Conservation (phyloP, 2,113 vertebrate genomes). For the Silurus asotus region DNA sequence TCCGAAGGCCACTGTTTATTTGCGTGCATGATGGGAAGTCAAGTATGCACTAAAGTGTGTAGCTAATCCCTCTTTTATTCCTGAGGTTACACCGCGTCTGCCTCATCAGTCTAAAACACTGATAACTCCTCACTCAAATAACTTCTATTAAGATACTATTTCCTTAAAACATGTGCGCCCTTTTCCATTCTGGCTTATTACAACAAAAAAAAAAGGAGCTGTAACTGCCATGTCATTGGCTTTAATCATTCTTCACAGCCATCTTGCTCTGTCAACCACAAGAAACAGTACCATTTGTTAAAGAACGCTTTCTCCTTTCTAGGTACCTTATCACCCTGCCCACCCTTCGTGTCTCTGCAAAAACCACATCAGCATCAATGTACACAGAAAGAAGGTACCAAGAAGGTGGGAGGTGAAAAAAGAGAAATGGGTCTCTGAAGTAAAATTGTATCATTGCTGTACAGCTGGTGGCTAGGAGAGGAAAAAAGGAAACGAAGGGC, state of each 20-base stretch:
- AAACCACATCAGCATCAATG: conserved; percentile 26
- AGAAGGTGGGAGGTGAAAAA: conserved; percentile 9
- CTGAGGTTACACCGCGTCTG: conserved; percentile 67
- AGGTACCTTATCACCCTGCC: conserved; percentile 19
- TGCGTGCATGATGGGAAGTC: conserved; percentile 65
- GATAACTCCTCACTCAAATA: conserved; percentile 71
- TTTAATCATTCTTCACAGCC: conserved; percentile 22
- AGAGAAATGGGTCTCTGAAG: conserved; percentile 40
- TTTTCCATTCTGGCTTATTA: background rate
- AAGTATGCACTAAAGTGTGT: conserved; percentile 63
- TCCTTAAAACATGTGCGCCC: conserved; percentile 25
- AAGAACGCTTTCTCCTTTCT: conserved; percentile 2
- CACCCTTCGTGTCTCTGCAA: background rate
- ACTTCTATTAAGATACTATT: conserved; percentile 73
- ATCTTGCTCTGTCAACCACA: conserved; percentile 19
- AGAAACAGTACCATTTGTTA: conserved; percentile 26
- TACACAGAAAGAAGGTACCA: conserved; percentile 29
- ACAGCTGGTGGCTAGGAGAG: conserved; percentile 35
- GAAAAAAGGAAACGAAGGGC: conserved; percentile 46
- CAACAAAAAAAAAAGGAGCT: background rate
- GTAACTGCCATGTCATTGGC: conserved; percentile 2
- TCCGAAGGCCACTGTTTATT: conserved; percentile 70
- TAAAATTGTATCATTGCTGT: conserved; percentile 43
- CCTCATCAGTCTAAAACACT: conserved; percentile 63
- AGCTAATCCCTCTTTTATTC: conserved; percentile 76